Evolutionary conservation across 1,140 invertebrate species (phyloP).

Genomic region (Gerris buenoi): DNA sequence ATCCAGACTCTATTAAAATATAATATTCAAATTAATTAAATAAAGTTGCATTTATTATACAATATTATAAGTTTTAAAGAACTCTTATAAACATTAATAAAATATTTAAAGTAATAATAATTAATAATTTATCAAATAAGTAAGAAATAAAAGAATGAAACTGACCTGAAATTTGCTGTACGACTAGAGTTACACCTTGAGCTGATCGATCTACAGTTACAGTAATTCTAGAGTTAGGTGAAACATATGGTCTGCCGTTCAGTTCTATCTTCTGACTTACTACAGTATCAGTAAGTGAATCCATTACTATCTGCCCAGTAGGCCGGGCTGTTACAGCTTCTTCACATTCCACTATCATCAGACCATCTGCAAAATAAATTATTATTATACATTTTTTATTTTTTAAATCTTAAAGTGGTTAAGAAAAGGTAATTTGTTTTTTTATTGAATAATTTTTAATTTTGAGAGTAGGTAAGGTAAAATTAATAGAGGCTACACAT

Average conservation of each 20-base stretch:
- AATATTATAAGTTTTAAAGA: neutral
- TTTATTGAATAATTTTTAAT: too few species aligned
- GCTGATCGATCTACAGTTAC: conserved; percentile 46
- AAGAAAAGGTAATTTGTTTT: too few species aligned
- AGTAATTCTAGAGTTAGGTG: conserved; percentile 53
- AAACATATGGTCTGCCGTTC: conserved; percentile 48
- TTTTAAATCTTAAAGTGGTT: too few species aligned
- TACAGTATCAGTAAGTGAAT: conserved; percentile 61
- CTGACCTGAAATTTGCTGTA: conserved; percentile 48
- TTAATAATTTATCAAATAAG: too few species aligned
- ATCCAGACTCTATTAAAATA: conserved; percentile 43
- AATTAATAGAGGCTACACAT: too few species aligned
- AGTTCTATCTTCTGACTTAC: conserved; percentile 45
- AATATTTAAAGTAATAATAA: too few species aligned
- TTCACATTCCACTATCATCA: conserved; percentile 53
- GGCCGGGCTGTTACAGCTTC: conserved; percentile 45
- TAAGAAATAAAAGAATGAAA: too few species aligned
- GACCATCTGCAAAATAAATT: conserved; percentile 60
- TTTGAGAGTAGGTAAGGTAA: too few species aligned
- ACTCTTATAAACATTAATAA: neutral
- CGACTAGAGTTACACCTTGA: conserved; percentile 48
- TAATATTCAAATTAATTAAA: too few species aligned
- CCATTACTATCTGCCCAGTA: conserved; percentile 54
- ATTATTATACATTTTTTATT: too few species aligned
- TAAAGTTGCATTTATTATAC: too few species aligned